Evolutionary conservation across 2,888 invertebrate genomes (phyloP).

Genomic region (Euphydryas editha): DNA sequence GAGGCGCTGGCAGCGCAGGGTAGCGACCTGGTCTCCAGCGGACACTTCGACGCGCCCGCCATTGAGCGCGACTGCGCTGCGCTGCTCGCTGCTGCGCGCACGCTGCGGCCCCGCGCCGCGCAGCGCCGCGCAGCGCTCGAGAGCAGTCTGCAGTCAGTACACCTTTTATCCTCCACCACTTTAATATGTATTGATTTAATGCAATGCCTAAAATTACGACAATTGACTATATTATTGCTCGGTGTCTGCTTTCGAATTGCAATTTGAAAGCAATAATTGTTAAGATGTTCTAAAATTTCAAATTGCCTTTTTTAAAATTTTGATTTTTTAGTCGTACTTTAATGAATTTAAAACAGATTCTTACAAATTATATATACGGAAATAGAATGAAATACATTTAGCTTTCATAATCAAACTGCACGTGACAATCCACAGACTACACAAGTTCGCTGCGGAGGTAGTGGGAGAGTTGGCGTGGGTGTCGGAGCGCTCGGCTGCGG

Average conservation of each 20-base stretch:
- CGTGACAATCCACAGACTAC: conserved; percentile 79
- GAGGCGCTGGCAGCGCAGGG: conserved; percentile 90
- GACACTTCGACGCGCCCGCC: conserved; percentile 96
- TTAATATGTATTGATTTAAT: no score
- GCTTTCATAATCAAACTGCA: no score
- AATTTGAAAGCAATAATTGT: no score
- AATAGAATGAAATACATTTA: no score
- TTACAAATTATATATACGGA: no score
- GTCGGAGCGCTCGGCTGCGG: conserved; percentile 92
- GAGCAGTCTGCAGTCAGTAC: conserved; percentile 67
- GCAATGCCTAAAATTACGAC: no score
- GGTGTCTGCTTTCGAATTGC: no score
- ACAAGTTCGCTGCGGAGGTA: conserved; percentile 97
- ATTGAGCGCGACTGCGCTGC: conserved; percentile 91
- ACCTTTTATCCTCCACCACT: neutral
- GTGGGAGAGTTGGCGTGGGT: conserved; percentile 98
- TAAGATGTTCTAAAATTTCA: no score
- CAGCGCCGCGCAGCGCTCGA: conserved; percentile 87
- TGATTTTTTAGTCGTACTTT: no score
- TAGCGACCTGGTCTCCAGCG: conserved; percentile 95
- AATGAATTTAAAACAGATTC: no score
- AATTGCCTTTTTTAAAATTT: no score
- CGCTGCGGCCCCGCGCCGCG: conserved; percentile 88
- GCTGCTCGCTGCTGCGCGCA: conserved; percentile 87
- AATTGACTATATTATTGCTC: neutral